Evolutionary conservation across 37 sponge, comb jelly and placozoan genomes (phyloP), one percentile per base, ranked within the genome.

Genomic region (Halichondria panicea): DNA sequence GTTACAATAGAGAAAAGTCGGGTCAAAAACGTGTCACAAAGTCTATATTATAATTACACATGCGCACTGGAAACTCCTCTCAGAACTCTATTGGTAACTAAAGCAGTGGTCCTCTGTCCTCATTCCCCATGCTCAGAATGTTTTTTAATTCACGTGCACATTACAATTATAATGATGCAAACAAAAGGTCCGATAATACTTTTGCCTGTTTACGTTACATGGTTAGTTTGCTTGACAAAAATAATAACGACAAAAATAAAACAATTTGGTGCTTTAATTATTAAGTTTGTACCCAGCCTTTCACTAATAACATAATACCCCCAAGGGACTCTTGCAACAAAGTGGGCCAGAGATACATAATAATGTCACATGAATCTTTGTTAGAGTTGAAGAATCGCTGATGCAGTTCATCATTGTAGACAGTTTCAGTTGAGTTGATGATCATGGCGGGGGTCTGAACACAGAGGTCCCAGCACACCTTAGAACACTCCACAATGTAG

Each of bases 391-490:
- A 80, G 68, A 81, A 76, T 3, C 86, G 60, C 1, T 25, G 57
- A 42, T 90, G 91, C 3, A 57, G 46, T 43, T 84, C 85, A 55
- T 57, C 37, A 53, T 63, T 54, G 58, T 76, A 90, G 34, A 44
- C 68, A 13, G 19, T 74, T 24, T 81, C 82, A 4, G 44, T 68
- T 15, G 36, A 80, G 43, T 76, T 81, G 72, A 84, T 56, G 24
- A 55, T 34, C 85, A 90, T 80, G 32, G 76, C 82, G 3, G 85
- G 85, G 1, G 71, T 60, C 62, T 90, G 91, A n/a, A 90, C 68
- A 45, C 63, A 63, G 33, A 90, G 69, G 30, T 80, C 86, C 91
- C 91, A 90, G 27, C 68, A 42, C 12, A 90, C 50, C 39, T 55
- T 48, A 7, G 55, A 65, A 65, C 86, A 90, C 43, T 90, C 91